Conservation (phyloP, 2,888 invertebrate species). For the Agriotes lineatus region DNA sequence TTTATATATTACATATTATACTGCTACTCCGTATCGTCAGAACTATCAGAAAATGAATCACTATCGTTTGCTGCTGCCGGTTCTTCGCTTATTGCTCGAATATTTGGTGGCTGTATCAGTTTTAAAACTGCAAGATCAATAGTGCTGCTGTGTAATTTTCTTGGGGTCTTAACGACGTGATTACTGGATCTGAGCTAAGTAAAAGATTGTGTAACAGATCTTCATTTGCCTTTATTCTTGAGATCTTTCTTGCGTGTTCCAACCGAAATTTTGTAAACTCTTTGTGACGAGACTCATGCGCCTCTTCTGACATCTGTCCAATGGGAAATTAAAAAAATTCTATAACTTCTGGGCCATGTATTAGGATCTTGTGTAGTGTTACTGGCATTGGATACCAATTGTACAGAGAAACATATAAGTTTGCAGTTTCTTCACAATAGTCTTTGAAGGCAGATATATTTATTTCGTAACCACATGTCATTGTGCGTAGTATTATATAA, state of each 20-base stretch:
- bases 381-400: conserved; percentile 21
- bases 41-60: background rate
- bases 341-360: conserved; percentile 1
- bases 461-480: background rate
- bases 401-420: conserved; percentile 7
- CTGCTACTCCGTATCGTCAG: too few relatives aligned
- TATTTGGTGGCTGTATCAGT: background rate
- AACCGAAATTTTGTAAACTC: conserved; percentile 3
- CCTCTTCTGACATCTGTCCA: conserved; percentile 10
- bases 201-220: background rate
- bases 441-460: background rate
- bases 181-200: background rate
- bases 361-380: conserved; percentile 10
- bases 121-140: background rate
- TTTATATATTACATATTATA: too few relatives aligned
- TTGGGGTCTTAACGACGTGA: background rate
- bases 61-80: background rate
- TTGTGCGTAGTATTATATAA: background rate
- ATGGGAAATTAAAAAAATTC: background rate
- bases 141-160: background rate
- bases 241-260: background rate
- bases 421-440: conserved; percentile 1
- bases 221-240: background rate
- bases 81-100: background rate
- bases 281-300: background rate